These are phyloP conservation scores for Setophaga petechia DNA, from an alignment of 2,113 vertebrate species.

Conservation along the genomic window DNA sequence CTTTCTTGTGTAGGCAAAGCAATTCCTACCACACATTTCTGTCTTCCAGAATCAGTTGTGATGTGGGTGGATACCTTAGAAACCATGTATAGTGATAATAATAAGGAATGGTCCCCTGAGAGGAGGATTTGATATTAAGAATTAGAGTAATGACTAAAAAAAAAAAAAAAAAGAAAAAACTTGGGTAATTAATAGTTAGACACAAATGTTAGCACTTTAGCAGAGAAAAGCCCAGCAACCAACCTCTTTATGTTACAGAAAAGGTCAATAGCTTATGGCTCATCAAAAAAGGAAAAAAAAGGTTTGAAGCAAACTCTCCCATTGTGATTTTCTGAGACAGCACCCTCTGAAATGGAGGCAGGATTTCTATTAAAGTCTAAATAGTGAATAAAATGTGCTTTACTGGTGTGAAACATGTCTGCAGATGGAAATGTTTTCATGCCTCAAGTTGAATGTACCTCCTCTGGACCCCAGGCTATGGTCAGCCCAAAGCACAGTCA, in stretches of 20 bases:
- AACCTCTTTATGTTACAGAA: not conserved
- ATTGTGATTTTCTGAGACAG: not conserved
- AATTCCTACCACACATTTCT: slow-evolving; percentile 3
- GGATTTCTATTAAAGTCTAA: not conserved
- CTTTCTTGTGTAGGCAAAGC: slow-evolving; percentile 36
- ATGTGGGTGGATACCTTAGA: slow-evolving; percentile 53
- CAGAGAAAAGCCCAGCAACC: slow-evolving; percentile 22
- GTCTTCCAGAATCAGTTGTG: not conserved
- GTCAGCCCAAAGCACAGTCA: not conserved
- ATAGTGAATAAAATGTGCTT: not conserved
- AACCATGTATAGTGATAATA: slow-evolving; percentile 7
- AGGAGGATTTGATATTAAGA: slow-evolving; percentile 38
- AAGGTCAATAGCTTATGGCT: slow-evolving; percentile 25
- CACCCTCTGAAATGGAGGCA: not conserved
- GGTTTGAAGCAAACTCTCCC: not conserved
- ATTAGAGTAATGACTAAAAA: not conserved
- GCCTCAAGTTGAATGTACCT: not conserved
- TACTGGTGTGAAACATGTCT: not conserved
- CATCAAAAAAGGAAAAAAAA: not conserved
- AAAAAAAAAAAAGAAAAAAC: not conserved
- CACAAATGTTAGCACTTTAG: not conserved
- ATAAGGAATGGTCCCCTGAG: slow-evolving; percentile 19
- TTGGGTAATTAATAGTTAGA: slow-evolving; percentile 38
- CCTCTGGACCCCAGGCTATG: not conserved
- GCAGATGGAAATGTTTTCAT: accelerated